These are phyloP conservation scores for Sylvietta virens DNA, from an alignment of 2,113 vertebrate genomes.

Conservation along the genomic window DNA sequence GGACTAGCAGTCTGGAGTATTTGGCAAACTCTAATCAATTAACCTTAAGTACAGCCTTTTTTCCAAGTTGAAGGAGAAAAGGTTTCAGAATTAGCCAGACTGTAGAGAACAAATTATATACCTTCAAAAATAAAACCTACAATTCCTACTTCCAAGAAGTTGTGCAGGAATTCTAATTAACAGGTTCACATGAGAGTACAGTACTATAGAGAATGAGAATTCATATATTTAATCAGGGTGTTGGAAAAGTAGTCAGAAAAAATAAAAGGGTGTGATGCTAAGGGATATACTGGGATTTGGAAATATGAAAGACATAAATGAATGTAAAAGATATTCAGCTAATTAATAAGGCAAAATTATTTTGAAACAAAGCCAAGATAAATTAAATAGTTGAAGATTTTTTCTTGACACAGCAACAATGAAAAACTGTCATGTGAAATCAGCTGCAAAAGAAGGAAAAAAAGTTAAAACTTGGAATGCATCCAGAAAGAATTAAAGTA, in stretches of 20 bases:
- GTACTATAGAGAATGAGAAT: background rate
- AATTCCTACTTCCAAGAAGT: background rate
- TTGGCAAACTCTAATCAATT: constrained; percentile 1
- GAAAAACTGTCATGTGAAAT: background rate
- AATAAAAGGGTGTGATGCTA: background rate
- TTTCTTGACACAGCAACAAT: constrained; percentile 1
- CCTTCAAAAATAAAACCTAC: background rate
- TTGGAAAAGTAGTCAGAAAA: background rate
- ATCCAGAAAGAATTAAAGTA: constrained; percentile 17
- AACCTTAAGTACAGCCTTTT: background rate
- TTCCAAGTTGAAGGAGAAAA: background rate
- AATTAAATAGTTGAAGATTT: background rate
- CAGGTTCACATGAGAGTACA: background rate
- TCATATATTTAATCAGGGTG: background rate
- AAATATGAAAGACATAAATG: constrained; percentile 3
- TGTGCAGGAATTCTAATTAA: constrained; percentile 17
- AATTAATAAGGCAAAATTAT: constrained; percentile 23
- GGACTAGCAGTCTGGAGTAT: background rate
- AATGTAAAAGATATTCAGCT: constrained; percentile 39
- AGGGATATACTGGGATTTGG: background rate
- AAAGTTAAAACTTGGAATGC: constrained; percentile 17
- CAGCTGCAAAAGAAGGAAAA: background rate
- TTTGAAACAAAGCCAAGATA: constrained; percentile 47
- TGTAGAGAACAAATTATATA: background rate
- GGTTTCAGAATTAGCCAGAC: background rate